Evolutionary conservation across 35 echinoderm and acorn worm species (phyloP), one percentile per base, ranked within the genome.

Genomic region (Amphiura filiformis): DNA sequence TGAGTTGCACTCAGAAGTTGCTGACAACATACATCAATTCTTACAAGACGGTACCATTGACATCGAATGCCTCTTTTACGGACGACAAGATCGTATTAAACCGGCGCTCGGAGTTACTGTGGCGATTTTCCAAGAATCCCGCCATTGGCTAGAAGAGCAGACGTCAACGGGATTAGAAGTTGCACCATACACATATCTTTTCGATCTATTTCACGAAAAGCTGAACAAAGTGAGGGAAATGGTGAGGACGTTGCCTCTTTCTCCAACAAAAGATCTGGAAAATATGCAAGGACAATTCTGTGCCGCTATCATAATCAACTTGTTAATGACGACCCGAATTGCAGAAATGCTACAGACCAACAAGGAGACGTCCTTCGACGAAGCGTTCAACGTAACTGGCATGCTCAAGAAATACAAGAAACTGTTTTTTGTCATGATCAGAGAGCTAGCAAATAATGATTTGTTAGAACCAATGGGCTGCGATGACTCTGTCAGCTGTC

Each of bases 221-320:
- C 7, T 80, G 26, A 7, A 12, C 13, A 80, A 80, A 12, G 78
- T 80, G 4, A 80, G 78, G 34, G 78, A 80, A 80, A 39, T 80
- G 78, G 78, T 80, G 3, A 39, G 78, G 35, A 35, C 78, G 3
- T 80, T 80, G 38, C 78, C 78, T 35, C 78, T 80, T 80, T 80
- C 78, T 34, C 61, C 61, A 5, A 70, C 61, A 70, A 70, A 70
- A 18, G 61, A 70, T 70, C 28, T 70, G 2, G 61, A 70, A 70
- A n/a, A 30, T 3, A 39, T 80, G 15, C 78, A 80, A 39, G 13
- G 34, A 32, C 3, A 12, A 4, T 80, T 37, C 34, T 80, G 34
- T 70, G 26, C 61, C 2, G 9, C 61, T 1, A 70, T 70, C 4
- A 70, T 70, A 13, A 30, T 70, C 61, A 80, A 80, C 35, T 32